Base-by-base conservation (phyloP, 2,888 invertebrate species). In the Megastigmus dorsalis region DNA sequence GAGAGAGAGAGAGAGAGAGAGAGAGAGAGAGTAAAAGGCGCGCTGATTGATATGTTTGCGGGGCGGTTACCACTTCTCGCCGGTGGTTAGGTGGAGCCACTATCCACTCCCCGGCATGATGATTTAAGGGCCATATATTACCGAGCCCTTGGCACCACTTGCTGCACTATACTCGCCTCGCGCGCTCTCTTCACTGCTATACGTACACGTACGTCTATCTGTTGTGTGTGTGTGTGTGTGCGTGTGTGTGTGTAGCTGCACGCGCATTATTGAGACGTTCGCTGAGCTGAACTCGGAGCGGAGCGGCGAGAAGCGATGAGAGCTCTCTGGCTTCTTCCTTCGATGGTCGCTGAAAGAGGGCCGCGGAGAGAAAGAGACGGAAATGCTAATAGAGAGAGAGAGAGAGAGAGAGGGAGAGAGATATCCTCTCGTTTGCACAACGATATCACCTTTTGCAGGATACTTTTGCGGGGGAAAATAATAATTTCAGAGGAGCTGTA, bases 41-140 rank as follows among this genome's bases (percentile, higher is more conserved):
- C 52, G 76, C 85, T 86, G 86, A 87, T 87, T 86, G 87, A 86
- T 87, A 87, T 85, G 86, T 86, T 86, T 84, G 83, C 83, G 82
- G 84, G 85, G 84, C 84, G 84, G 85, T 85, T 85, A 85, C 82
- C 77, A 76, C 75, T 77, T 62, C 80, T 62, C 79, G 75, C 79
- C 81, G 81, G 78, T 82, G 82, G 80, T 82, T 80, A 80, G 82
- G 79, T 83, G 83, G 82, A 83, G 84, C 85, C 82, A 83, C 84
- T 79, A 83, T 83, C 84, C 83, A 83, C 84, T 82, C 28, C 28
- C 63, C 41, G 77, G 78, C 79, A 74, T 78, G 84, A 88, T 88
- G 88, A 88, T 88, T 88, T 88, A 88, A 84, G 84, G 84, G 82
- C 86, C 86, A 85, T 88, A 88, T 88, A 86, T 88, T 85, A 88